These are phyloP conservation scores for Trissolcus brochymenae DNA, from an alignment of 2,888 invertebrate species.

Conservation along the genomic window DNA sequence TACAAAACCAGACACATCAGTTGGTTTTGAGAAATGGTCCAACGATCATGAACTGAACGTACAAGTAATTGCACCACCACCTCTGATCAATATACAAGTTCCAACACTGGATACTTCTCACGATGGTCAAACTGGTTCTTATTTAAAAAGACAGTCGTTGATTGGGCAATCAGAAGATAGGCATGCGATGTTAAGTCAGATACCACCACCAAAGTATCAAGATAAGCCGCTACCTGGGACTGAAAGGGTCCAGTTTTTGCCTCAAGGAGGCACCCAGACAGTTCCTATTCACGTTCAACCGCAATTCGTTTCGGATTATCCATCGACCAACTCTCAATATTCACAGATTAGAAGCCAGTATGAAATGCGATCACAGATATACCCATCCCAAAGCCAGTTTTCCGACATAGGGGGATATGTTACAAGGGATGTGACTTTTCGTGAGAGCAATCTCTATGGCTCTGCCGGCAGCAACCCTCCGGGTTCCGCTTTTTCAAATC, in stretches of 20 bases:
- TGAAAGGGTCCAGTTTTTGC: constrained; percentile 66
- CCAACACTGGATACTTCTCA: constrained; percentile 26
- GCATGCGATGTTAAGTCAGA: constrained; percentile 65
- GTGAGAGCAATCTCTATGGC: constrained; percentile 67
- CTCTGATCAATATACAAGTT: constrained; percentile 36
- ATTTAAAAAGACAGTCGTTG: constrained; percentile 65
- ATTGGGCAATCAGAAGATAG: constrained; percentile 67
- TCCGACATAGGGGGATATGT: constrained; percentile 71
- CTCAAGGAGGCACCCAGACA: constrained; percentile 70
- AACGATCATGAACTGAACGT: constrained; percentile 67
- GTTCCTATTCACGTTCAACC: constrained; percentile 71
- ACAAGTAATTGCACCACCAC: constrained; percentile 45
- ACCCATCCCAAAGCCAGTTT: constrained; percentile 66
- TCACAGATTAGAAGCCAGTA: constrained; percentile 70
- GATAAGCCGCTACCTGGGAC: constrained; percentile 64
- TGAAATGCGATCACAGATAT: constrained; percentile 70
- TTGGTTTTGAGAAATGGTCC: constrained; percentile 69
- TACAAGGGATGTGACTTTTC: constrained; percentile 69
- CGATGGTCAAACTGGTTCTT: constrained; percentile 49
- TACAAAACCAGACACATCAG: constrained; percentile 66
- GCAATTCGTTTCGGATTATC: constrained; percentile 70
- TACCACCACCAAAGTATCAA: constrained; percentile 65
- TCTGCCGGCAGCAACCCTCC: constrained; percentile 61
- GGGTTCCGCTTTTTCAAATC: constrained; percentile 67
- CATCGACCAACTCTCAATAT: constrained; percentile 66